Base-by-base conservation (phyloP, 2,113 vertebrate species). In the Bambusicola thoracicus region DNA sequence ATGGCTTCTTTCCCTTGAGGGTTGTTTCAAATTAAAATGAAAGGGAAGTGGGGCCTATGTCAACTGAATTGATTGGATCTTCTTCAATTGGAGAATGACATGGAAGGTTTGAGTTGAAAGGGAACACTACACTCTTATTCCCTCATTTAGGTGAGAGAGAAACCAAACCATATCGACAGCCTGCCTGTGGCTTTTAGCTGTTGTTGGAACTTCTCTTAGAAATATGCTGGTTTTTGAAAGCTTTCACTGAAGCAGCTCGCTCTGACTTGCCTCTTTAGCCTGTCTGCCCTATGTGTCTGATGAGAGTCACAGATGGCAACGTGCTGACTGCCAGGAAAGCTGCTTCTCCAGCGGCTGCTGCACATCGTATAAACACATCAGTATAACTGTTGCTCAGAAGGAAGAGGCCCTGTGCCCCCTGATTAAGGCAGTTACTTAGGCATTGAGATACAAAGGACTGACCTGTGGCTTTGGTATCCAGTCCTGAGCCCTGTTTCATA, bases 271-370 rank as follows among this genome's bases (percentile, higher is more conserved):
- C 46, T 53, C 48, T 44, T 24, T 25, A 77, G 38, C 32, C 17
- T 13, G 20, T 59, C 27, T 79, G 7, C 25, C 53, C 4, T 0
- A 2, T 9, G 5, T 51, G 36, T 9, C 18, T 18, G 30, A 13
- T 1, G 2, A 46, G 36, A 17, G 53, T 22, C 3, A 0, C 12
- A 36, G n/a, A 34, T 0, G 1, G 36, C 34, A 58, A 15, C 59
- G 17, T 63, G 48, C 32, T 74, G n/a, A 11, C 21, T 24, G 24
- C 68, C 30, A 55, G 55, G 53, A 53, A 63, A 32, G 41, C 40
- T 56, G 0, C 12, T 40, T 55, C 62, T 58, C 41, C 59, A 44
- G 46, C 38, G 1, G 61, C 41, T 65, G 19, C 25, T 66, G 29
- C 17, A 5, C 40, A 38, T 70, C 5, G 1, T 56, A 34, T 32